Conservation (phyloP, 2,888 invertebrate species). For the Caenorhabditis becei region DNA sequence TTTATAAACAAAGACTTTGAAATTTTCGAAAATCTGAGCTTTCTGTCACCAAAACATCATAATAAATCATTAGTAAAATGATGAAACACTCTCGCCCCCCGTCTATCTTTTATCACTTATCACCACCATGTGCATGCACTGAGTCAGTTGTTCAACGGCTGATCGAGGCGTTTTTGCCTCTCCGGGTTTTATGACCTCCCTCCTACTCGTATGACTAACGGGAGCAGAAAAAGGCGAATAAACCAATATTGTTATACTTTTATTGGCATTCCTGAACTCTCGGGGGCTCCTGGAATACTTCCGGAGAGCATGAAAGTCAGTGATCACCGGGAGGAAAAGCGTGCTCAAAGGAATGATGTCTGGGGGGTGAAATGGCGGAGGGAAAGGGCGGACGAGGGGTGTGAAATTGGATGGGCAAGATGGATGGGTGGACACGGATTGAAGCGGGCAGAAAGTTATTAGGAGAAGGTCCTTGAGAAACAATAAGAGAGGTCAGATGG, state of each 20-base stretch:
- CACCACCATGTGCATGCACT: background rate
- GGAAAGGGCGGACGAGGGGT: constrained; percentile 24
- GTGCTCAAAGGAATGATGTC: constrained; percentile 9
- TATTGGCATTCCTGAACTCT: background rate
- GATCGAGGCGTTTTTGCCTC: constrained; percentile 2
- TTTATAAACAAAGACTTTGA: constrained; percentile 17
- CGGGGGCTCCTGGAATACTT: background rate
- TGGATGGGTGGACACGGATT: constrained; percentile 26
- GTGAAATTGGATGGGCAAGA: constrained; percentile 30
- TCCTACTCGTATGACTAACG: constrained; percentile 41
- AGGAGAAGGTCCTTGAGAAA: background rate
- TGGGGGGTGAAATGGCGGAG: constrained; percentile 11
- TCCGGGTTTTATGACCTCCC: constrained; percentile 2
- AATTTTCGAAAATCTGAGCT: background rate
- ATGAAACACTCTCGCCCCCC: constrained; percentile 11
- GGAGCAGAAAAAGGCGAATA: background rate
- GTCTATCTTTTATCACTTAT: constrained; percentile 17
- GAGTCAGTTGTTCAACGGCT: constrained; percentile 50
- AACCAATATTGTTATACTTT: constrained; percentile 2
- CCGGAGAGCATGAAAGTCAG: constrained; percentile 4
- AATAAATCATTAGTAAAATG: constrained; percentile 46
- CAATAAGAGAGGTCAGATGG: constrained; percentile 1
- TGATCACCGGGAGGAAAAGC: constrained; percentile 6
- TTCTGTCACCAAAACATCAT: constrained; percentile 32
- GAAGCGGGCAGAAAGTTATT: background rate